Conservation (phyloP, 2,113 vertebrate genomes). For the Hypomesus transpacificus region DNA sequence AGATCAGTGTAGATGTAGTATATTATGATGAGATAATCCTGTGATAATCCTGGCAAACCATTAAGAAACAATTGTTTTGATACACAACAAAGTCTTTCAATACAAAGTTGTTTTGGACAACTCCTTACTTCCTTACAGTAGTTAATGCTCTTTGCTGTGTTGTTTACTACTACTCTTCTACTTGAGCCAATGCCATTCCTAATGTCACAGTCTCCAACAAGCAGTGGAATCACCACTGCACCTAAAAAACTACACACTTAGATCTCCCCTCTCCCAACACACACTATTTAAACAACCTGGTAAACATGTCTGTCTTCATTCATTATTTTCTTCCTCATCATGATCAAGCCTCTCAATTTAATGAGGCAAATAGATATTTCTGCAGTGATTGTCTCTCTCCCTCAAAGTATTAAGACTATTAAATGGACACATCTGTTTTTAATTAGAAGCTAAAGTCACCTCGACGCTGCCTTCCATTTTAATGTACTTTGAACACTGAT, state of each 20-base stretch:
- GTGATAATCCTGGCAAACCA: too few relatives aligned
- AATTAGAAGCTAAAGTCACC: conserved; percentile 81
- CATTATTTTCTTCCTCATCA: conserved; percentile 75
- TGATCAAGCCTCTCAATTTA: conserved; percentile 76
- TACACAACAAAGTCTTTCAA: too few relatives aligned
- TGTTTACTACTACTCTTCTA: conserved; percentile 18
- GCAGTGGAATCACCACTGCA: conserved; percentile 17
- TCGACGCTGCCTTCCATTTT: conserved; percentile 76
- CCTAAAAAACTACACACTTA: conserved; percentile 47
- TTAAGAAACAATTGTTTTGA: too few relatives aligned
- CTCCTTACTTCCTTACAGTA: too few relatives aligned
- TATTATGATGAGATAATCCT: too few relatives aligned
- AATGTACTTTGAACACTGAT: conserved; percentile 66
- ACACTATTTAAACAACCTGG: conserved; percentile 72
- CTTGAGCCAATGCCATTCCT: conserved; percentile 45
- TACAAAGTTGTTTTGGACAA: too few relatives aligned
- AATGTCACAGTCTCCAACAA: conserved; percentile 33
- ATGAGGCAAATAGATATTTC: conserved; percentile 80
- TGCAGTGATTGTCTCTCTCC: conserved; percentile 78
- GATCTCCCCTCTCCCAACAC: conserved; percentile 53
- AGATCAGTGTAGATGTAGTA: too few relatives aligned
- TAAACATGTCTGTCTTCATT: conserved; percentile 80
- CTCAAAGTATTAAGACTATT: conserved; percentile 82
- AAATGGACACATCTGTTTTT: conserved; percentile 84
- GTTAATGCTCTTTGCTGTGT: too few relatives aligned